Percentiles rank a stretch among this genome's conserved stretches.
Evolutionary conservation across 2,888 invertebrate species (phyloP).

Genomic region (Xestia ashworthii): DNA sequence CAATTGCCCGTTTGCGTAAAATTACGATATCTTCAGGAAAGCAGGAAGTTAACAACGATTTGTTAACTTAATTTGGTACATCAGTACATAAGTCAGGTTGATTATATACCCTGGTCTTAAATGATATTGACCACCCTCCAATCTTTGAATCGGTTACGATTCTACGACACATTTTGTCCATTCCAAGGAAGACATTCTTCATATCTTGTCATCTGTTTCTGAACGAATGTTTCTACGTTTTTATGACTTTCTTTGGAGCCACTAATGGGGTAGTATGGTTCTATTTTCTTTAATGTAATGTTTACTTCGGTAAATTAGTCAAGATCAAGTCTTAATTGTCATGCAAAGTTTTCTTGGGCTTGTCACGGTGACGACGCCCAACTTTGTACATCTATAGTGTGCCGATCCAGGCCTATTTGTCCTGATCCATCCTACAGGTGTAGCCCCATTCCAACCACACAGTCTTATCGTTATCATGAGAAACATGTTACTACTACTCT

Average conservation of each 20-base stretch:
- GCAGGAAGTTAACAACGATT: slow-evolving; percentile 23
- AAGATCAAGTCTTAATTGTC: not conserved
- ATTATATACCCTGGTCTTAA: not conserved
- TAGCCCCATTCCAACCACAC: too few relatives aligned
- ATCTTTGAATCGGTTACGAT: not conserved
- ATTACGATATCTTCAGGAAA: slow-evolving; percentile 20
- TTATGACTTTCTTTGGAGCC: not conserved
- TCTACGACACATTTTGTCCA: not conserved
- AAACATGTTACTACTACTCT: not conserved
- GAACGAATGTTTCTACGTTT: not conserved
- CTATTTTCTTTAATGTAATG: not conserved
- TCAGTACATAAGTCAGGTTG: not conserved
- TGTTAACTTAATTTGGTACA: slow-evolving; percentile 25
- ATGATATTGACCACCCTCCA: not conserved
- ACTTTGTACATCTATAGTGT: not conserved
- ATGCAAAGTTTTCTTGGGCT: not conserved
- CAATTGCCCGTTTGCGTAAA: slow-evolving; percentile 30
- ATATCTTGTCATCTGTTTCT: not conserved
- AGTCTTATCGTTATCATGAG: not conserved
- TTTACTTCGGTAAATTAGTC: not conserved
- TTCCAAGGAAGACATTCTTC: not conserved
- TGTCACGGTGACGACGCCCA: not conserved
- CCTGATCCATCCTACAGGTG: not conserved
- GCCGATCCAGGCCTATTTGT: not conserved
- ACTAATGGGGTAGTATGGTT: not conserved